Evolutionary conservation across 2,888 invertebrate species (phyloP), one percentile per base, ranked within the genome.

Genomic region (Monopis laevigella): DNA sequence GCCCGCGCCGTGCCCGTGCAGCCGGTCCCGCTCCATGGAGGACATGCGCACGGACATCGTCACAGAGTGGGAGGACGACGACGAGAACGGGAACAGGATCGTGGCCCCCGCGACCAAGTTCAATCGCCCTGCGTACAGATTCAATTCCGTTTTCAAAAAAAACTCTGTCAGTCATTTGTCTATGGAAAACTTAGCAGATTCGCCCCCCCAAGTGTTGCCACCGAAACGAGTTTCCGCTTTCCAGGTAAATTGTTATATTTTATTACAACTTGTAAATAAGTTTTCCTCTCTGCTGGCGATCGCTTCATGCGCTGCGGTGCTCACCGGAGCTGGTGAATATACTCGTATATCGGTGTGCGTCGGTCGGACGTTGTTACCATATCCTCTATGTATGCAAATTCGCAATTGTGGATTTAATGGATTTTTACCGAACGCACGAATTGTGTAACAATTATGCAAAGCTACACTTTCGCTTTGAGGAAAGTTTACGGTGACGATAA

Each of bases 11-110:
- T 87, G 88, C 52, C 84, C 86, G 14, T 87, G 87, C 58, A 82
- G 80, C 38, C 81, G 88, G 35, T 88, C 89, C 11, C 83, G 87
- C 42, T 89, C 89, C 2, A 77, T 90, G 64, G 90, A 90, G 54
- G 89, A 90, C 56, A 87, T 89, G 10, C 81, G 88, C 35, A 83
- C 86, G 14, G 87, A 88, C 44, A 78, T 87, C 35, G 84, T 85
- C 54, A 78, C 78, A n/a, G 77, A 80, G 46, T 87, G 86, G 86
- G 85, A 86, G 48, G 85, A 83, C 48, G 84, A 82, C 45, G 86
- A 86, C 45, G 84, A 85, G 53, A 86, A 86, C 51, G 86, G 86
- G 29, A 86, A 86, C 52, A 71, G 82, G 8, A 69, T 86, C 13
- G 73, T 77, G 11, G 80, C 81, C 18, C 75, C 81, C 36, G 73